phyloP scores from a whole-genome alignment of 2,113 vertebrate species.

The Dermatemys mawii region DNA sequence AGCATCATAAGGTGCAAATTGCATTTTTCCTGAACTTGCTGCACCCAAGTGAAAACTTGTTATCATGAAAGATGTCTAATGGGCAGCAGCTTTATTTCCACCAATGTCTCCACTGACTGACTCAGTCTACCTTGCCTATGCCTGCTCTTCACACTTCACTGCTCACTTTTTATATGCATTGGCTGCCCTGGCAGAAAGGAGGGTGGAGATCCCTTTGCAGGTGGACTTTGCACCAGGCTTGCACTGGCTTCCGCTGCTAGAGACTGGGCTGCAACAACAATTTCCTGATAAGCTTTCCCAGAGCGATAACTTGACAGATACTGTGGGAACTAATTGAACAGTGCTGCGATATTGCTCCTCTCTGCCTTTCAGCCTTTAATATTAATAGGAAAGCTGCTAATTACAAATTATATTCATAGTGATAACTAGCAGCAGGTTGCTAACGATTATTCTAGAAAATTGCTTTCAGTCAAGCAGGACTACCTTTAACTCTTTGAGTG shows the following conservation, averaged over 20 bases:
- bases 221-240: background rate
- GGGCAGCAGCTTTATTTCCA: fast-evolving
- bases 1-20: constrained; percentile 45
- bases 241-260: background rate
- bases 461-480: background rate
- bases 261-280: background rate
- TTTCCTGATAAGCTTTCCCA: background rate
- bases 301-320: background rate
- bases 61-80: background rate
- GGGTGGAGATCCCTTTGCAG: background rate
- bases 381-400: background rate
- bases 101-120: background rate
- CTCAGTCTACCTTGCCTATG: background rate
- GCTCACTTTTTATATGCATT: background rate
- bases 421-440: background rate
- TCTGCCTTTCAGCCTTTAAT: background rate
- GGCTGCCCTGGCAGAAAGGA: background rate
- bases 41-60: background rate
- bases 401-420: background rate
- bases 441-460: fast-evolving
- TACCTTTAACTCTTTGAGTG: background rate
- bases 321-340: background rate
- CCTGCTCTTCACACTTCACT: background rate
- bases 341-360: background rate
- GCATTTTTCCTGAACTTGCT: constrained; percentile 38